Evolutionary conservation across 2,888 invertebrate species (phyloP).

Genomic region (Phengaris alcon): DNA sequence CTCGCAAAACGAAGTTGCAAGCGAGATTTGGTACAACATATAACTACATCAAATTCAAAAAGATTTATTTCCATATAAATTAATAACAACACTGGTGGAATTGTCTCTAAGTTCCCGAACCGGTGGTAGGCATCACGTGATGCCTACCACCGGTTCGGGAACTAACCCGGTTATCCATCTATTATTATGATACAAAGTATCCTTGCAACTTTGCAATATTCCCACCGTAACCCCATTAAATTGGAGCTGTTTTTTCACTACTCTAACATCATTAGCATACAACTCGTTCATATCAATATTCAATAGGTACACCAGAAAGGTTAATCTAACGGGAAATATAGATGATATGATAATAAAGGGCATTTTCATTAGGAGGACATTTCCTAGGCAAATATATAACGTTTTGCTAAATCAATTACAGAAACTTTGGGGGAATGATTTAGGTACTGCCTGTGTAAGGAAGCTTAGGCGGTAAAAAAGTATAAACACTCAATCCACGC

Average conservation of each 20-base stretch:
- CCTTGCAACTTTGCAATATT: neutral
- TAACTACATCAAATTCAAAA: neutral
- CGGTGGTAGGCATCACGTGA: no score
- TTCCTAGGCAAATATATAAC: neutral
- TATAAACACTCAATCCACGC: no score
- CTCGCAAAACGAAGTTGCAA: neutral
- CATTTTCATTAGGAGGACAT: constrained; percentile 4
- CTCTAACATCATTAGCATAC: neutral
- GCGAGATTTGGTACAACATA: neutral
- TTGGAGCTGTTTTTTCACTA: constrained; percentile 5
- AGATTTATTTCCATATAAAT: no score
- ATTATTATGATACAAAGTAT: neutral
- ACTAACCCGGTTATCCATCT: no score
- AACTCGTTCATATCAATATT: constrained; percentile 8
- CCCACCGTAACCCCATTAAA: neutral
- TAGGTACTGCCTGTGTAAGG: no score
- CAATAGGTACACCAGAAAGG: neutral
- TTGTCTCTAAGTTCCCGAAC: no score
- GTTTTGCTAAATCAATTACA: no score
- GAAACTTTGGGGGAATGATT: no score
- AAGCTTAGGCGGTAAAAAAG: no score
- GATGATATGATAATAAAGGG: neutral
- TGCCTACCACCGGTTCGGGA: no score
- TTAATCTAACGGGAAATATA: neutral
- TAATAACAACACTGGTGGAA: no score